Evolutionary conservation across 2,888 invertebrate species (phyloP), one percentile per base, ranked within the genome.

Genomic region (Rosalia funebris): DNA sequence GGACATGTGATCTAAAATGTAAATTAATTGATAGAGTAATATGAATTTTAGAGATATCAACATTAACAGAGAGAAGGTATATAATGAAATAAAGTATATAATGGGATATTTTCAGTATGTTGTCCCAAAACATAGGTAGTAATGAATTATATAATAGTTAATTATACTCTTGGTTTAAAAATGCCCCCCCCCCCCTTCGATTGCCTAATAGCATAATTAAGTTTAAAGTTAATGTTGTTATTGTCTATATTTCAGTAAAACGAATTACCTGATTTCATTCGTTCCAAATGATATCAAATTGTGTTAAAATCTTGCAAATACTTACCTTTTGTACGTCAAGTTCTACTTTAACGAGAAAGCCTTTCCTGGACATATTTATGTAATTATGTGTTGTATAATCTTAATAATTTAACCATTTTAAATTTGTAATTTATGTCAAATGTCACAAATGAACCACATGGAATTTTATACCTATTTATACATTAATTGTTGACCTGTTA

Each of bases 1-100:
- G 93, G 93, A 78, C 93, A 93, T 57, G 91, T 88, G 19, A 93
- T 86, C 90, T 91, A 46, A 32, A 62, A 57, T n/a, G n/a, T n/a
- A n/a, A n/a, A n/a, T n/a, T n/a, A n/a, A n/a, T n/a, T n/a, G n/a
- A n/a, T n/a, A n/a, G n/a, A n/a, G n/a, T n/a, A n/a, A n/a, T n/a
- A n/a, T n/a, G n/a, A n/a, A n/a, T n/a, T n/a, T n/a, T n/a, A n/a
- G n/a, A n/a, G n/a, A n/a, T n/a, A n/a, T n/a, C n/a, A n/a, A n/a
- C n/a, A n/a, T n/a, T n/a, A n/a, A n/a, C n/a, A n/a, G n/a, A n/a
- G n/a, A n/a, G n/a, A n/a, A n/a, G n/a, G n/a, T n/a, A n/a, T n/a
- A n/a, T n/a, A n/a, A n/a, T n/a, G n/a, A n/a, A n/a, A n/a, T n/a
- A n/a, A n/a, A n/a, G n/a, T n/a, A n/a, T n/a, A n/a, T n/a, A n/a